Percentiles rank a stretch among this genome's conserved stretches.
Conservation (phyloP, 2,797 vertebrate genomes). For the Pyrocephalus nanus region DNA sequence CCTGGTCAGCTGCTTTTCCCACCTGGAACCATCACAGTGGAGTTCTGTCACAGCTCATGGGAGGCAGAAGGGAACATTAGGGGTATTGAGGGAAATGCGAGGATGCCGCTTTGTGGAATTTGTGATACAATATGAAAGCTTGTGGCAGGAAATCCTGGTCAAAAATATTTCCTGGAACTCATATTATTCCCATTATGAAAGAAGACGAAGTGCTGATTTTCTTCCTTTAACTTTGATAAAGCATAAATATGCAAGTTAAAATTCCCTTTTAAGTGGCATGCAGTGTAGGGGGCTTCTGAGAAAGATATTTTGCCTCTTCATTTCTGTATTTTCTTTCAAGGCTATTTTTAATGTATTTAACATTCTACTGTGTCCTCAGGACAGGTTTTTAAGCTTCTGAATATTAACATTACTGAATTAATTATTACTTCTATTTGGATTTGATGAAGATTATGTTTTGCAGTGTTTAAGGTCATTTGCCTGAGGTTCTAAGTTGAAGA, state of each 20-base stretch:
- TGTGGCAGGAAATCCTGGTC: background rate
- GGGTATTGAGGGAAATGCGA: accelerated
- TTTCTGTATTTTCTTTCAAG: background rate
- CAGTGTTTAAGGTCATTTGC: background rate
- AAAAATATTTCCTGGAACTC: background rate
- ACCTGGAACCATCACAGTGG: accelerated
- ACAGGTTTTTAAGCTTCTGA: background rate
- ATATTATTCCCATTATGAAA: background rate
- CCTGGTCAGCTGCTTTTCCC: background rate
- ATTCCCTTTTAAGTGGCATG: background rate
- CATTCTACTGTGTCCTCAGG: background rate
- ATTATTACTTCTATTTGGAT: background rate
- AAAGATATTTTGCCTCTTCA: background rate
- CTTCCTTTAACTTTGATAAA: background rate
- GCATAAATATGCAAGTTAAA: background rate
- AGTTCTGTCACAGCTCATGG: background rate
- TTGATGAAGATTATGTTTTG: slow-evolving; percentile 1
- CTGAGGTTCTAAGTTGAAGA: background rate
- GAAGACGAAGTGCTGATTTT: background rate
- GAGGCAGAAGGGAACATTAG: background rate
- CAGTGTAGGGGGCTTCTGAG: background rate
- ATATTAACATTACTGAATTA: background rate
- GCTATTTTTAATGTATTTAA: background rate
- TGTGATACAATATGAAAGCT: background rate
- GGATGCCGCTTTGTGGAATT: background rate